These are phyloP conservation scores for Goniozus legneri DNA, from an alignment of 1,140 invertebrate species.

Conservation along the genomic window DNA sequence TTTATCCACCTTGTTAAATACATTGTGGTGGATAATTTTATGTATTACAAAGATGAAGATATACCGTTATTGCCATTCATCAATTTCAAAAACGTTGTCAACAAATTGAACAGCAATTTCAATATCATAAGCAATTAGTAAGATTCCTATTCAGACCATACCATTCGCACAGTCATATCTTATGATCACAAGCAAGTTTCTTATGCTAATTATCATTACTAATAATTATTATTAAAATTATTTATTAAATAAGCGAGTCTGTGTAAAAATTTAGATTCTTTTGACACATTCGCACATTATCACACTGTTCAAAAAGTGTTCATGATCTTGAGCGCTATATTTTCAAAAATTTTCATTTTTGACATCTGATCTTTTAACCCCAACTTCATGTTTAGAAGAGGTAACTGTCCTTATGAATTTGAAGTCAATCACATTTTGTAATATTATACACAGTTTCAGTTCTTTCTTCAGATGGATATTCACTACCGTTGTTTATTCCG, in stretches of 20 bases:
- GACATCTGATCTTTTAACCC: background rate
- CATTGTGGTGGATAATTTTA: no score
- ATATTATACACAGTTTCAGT: no score
- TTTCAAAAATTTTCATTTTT: conserved; percentile 21
- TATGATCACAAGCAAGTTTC: conserved; percentile 32
- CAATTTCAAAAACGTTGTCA: no score
- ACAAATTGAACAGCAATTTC: conserved; percentile 22
- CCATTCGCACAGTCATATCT: conserved; percentile 26
- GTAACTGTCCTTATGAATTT: no score
- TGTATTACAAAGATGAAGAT: no score
- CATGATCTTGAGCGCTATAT: conserved; percentile 23
- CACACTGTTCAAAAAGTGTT: conserved; percentile 21
- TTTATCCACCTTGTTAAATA: no score
- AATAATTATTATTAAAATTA: conserved; percentile 29
- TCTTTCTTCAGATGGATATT: no score
- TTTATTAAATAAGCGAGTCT: conserved; percentile 40
- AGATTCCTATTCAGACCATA: conserved; percentile 21
- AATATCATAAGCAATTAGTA: conserved; percentile 14
- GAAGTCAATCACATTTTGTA: no score
- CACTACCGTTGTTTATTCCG: no score
- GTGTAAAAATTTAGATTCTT: conserved; percentile 39
- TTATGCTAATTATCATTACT: conserved; percentile 32
- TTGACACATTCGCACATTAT: conserved; percentile 22
- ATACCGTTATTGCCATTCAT: no score
- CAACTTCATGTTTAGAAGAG: no score